Base-by-base conservation (phyloP, 2,113 vertebrate genomes). In the Rhabdomys dilectus region DNA sequence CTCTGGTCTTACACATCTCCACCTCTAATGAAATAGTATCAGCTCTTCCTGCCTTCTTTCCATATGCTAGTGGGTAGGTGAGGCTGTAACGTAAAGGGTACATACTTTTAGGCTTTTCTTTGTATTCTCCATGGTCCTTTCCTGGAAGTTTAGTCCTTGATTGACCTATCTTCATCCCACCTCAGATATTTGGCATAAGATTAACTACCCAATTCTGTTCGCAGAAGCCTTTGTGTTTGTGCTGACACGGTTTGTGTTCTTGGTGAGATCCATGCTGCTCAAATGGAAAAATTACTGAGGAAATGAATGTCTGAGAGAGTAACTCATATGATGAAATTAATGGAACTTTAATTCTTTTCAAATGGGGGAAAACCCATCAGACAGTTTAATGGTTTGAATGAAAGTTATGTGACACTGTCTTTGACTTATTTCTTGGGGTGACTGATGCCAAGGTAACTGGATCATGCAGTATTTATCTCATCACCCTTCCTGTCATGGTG, bases 341-440 rank as follows among this genome's bases (percentile, higher is more conserved):
- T 93, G 75, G 19, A 11, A 81, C 31, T 96, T 96, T 90, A 96
- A 95, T 96, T 97, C 85, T 85, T 96, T 97, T 94, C 88, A 97
- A 97, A 85, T 91, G 80, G 51, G 66, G 51, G 39, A 88, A 88
- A 89, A 15, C 16, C 16, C 51, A 77, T 88, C 75, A 95, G 96
- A 90, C 85, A 92, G 39, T 90, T 97, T 85, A 97, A 93, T 88
- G 19, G 13, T 85, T 96, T 64, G 88, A 78, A 81, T 91, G 89
- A 97, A 87, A 96, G n/a, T 94, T 76, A 19, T 45, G 42, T 4
- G 36, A 51, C 45, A 53, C 36, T 34, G 42, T 72, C 34, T 58
- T 0, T 89, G 86, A 89, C 86, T 94, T 89, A 85, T 77, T 89
- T 68, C 39, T 51, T 19, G 29, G 21, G 29, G 31, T 88, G 60